Evolutionary conservation across 2,113 vertebrate species (phyloP).

Genomic region (Carollia perspicillata): DNA sequence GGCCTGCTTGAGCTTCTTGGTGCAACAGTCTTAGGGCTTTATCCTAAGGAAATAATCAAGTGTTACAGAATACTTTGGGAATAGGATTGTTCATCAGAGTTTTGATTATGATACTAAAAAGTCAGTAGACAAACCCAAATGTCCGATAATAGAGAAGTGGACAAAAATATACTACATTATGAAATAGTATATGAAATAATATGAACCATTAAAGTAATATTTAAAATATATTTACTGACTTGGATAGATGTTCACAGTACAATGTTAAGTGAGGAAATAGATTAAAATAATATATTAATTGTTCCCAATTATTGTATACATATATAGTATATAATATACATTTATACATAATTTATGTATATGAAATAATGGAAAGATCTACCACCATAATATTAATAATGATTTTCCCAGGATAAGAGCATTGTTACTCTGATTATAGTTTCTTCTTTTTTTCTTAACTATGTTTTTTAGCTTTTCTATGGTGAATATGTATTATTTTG

Average conservation of each 20-base stretch:
- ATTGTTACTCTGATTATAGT: background rate
- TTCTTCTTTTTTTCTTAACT: background rate
- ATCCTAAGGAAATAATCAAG: background rate
- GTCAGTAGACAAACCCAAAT: background rate
- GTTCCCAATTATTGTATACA: background rate
- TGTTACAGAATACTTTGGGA: background rate
- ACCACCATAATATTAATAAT: background rate
- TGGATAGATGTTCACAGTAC: background rate
- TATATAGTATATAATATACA: background rate
- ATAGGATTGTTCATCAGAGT: background rate
- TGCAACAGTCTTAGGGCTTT: background rate
- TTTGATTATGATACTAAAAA: background rate
- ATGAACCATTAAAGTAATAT: background rate
- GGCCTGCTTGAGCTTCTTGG: background rate
- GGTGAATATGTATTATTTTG: background rate
- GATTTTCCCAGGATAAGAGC: background rate
- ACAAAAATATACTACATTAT: background rate
- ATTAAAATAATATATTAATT: background rate
- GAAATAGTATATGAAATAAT: background rate
- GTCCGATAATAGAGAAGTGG: background rate
- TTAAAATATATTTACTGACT: background rate
- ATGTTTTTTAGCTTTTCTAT: background rate
- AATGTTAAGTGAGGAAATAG: background rate
- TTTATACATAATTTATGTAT: background rate
- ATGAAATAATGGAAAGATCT: background rate